Evolutionary conservation across 2,888 invertebrate species (phyloP), one percentile per base, ranked within the genome.

Genomic region (Hipparchia semele): DNA sequence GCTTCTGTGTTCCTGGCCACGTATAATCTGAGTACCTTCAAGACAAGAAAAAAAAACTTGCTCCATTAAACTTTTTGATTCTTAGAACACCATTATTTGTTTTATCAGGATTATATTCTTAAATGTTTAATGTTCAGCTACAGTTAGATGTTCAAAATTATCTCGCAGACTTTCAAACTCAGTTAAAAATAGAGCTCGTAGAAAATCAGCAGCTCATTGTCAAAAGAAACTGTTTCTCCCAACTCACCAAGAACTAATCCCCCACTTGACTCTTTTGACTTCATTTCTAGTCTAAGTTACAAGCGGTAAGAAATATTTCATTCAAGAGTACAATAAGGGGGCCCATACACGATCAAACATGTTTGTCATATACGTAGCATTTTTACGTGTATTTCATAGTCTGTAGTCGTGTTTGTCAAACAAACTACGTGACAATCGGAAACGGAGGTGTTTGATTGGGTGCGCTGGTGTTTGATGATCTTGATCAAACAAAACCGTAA

Each of bases 101-200:
- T 13, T 58, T 13, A 13, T 58, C 13, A 58, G 23, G 56, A 58
- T 58, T 12, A 58, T 58, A 23, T 58, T 58, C 58, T 58, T 23
- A 58, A 23, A 5, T 4, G 39, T 58, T 23, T 58, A 2, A n/a
- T 7, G 8, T 13, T 13, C 13, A 23, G 2, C 13, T 58, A 58
- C 56, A 58, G 58, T 58, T 58, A 8, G 23, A 58, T 23, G 58
- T 58, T 23, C 58, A 58, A 23, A 23, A 58, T 23, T 58, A 13
- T 58, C 8, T 12, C 13, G 56, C 6, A 58, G 6, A 58, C 58
- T 58, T 58, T 23, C 58, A 23, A 8, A 58, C 7, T 62, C 46
- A 62, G 62, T 46, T 62, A 46, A 13, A 60, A 62, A 60, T 39
- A 39, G n/a, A 62, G 62, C 46, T 46, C 46, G 13, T 45, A 8